Evolutionary conservation across 2,797 vertebrate species (phyloP), one percentile per base, ranked within the genome.

Genomic region (Crenichthys baileyi): DNA sequence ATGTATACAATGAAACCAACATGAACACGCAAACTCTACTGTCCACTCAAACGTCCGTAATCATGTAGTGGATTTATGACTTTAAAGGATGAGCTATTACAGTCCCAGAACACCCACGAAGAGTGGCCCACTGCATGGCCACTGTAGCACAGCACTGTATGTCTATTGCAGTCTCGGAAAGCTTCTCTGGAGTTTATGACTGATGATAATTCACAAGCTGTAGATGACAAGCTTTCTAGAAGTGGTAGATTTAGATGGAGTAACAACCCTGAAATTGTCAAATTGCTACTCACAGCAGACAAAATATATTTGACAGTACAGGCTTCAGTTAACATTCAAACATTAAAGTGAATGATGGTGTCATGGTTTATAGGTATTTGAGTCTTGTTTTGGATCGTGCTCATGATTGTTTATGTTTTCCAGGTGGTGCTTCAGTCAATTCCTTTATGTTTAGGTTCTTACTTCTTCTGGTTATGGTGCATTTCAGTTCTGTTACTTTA

Each of bases 61-160:
- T 76, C 26, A 31, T 70, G 53, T 58, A 0, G 8, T 46, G 4
- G 53, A 56, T 41, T 76, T 13, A 70, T 44, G 15, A 68, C n/a
- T 8, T 44, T 55, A 15, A 20, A n/a, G 4, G 20, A 39, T 20
- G n/a, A 31, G 67, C 24, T 48, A 48, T 70, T 26, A 16, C 41
- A 70, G 67, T 70, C 41, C 24, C 51, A 77, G 67, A 77, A 77
- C 26, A 77, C 65, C 73, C 73, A 75, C 46, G 20, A 36, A 36
- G 58, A 26, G 13, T 46, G 6, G 44, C 36, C 9, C 36, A 24
- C 65, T 44, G 2, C 39, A 67, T 24, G 41, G 12, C 24, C 39
- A 44, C 36, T 44, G 1, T 41, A 44, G 22, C 4, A 15, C 24
- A 70, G 24, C 67, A 26, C 2, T 5, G 2, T 26, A 46, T 15